phyloP scores from a whole-genome alignment of 2,888 invertebrate species.

The Pseudococcus viburni region DNA sequence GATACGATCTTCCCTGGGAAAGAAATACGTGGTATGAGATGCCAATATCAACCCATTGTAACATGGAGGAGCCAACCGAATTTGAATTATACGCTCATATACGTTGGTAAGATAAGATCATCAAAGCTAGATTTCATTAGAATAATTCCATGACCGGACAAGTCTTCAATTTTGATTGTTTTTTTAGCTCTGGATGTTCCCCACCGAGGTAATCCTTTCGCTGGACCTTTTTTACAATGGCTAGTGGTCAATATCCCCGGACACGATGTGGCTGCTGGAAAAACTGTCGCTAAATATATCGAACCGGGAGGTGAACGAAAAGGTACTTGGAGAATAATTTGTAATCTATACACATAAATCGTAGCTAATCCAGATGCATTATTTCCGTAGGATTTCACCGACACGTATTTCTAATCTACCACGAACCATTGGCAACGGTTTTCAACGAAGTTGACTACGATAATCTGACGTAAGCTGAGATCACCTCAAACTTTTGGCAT shows the following conservation, averaged over 20 bases:
- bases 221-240: conserved; percentile 81
- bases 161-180: neutral
- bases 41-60: conserved; percentile 81
- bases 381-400: conserved; percentile 77
- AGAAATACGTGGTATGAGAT: conserved; percentile 82
- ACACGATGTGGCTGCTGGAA: conserved; percentile 79
- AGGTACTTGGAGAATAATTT: conserved; percentile 71
- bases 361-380: neutral
- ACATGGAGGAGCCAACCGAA: conserved; percentile 77
- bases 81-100: conserved; percentile 81
- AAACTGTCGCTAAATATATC: conserved; percentile 82
- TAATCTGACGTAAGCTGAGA: conserved; percentile 70
- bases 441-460: conserved; percentile 76
- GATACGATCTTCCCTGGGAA: conserved; percentile 74
- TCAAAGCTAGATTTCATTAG: neutral
- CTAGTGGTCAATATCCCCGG: conserved; percentile 89
- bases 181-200: conserved; percentile 90
- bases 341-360: neutral
- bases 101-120: conserved; percentile 78
- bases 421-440: conserved; percentile 76
- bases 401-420: conserved; percentile 84
- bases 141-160: neutral
- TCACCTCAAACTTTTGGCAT: neutral
- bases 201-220: conserved; percentile 82
- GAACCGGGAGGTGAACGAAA: conserved; percentile 88